Base-by-base conservation (phyloP, 2,797 vertebrate genomes). In the Rhinella marina region DNA sequence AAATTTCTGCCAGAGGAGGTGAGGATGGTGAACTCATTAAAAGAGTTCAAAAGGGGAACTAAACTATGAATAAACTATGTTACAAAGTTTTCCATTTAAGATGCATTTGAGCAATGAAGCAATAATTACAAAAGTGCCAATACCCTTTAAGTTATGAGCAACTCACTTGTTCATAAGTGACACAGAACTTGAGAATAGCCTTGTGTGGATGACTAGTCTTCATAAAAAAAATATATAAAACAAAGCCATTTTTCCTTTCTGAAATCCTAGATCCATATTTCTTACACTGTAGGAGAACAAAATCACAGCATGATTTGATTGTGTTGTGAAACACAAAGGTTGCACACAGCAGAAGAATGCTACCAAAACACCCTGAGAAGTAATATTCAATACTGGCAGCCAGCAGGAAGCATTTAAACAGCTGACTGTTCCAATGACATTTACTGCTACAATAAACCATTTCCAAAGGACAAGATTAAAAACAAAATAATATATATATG, bases 401-500 rank as follows among this genome's bases (percentile, higher is more conserved):
- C 88, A 86, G 84, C 88, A 78, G 82, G 88, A 59, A 82, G 72
- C 88, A 89, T 86, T 89, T 89, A 89, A 89, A 89, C 88, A 89
- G 88, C 88, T 82, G 88, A 89, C 86, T 70, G 88, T 86, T 86
- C 82, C 88, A 86, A 85, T 89, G 88, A 89, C 88, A 89, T 89
- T 89, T 89, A 89, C 79, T 70, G 84, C 84, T 70, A 76, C 84
- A 89, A 86, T 89, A 89, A 89, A 89, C 56, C 70, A 89, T 82
- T 82, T 89, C 84, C 84, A 89, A 89, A 89, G 88, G 79, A 89
- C 84, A 89, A 89, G 88, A 89, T 89, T 89, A 89, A 86, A 88
- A 89, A 89, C 84, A 89, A 89, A 86, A 89, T 86, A 89, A 89
- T 89, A 89, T 88, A 86, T 89, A 86, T 89, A 77, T 64, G 79